These are phyloP conservation scores for Acanthoscelides obtectus DNA, from an alignment of 2,888 invertebrate species.

Conservation along the genomic window DNA sequence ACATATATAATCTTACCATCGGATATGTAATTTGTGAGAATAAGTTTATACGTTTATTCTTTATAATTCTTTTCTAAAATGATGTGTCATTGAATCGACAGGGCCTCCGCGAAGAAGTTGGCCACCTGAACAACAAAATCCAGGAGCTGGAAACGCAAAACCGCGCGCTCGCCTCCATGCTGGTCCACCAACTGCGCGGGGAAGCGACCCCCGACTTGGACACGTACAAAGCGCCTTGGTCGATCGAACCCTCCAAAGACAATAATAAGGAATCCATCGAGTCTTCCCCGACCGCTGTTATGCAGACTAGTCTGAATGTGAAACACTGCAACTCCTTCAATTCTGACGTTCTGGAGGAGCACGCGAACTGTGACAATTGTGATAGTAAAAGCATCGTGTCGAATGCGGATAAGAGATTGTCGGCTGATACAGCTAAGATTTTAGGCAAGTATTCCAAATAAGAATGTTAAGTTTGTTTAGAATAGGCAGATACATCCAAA, in stretches of 20 bases:
- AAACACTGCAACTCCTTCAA: conserved; percentile 47
- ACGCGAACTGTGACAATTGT: conserved; percentile 24
- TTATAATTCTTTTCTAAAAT: neutral
- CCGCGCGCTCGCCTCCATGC: conserved; percentile 63
- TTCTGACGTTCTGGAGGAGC: conserved; percentile 41
- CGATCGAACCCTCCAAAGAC: neutral
- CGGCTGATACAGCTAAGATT: conserved; percentile 39
- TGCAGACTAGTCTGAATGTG: conserved; percentile 36
- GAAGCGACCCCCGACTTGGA: conserved; percentile 22
- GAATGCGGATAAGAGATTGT: conserved; percentile 38
- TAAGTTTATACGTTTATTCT: too few relatives aligned
- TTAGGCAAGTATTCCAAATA: conserved; percentile 31
- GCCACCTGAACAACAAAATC: conserved; percentile 66
- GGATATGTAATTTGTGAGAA: too few relatives aligned
- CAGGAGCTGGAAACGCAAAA: conserved; percentile 78
- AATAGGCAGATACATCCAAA: too few relatives aligned
- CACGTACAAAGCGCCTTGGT: conserved; percentile 4
- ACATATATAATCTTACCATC: too few relatives aligned
- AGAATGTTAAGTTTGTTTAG: too few relatives aligned
- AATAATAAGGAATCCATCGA: neutral
- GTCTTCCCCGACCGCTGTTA: conserved; percentile 27
- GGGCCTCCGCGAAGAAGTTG: conserved; percentile 75
- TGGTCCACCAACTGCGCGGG: conserved; percentile 59
- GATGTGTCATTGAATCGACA: conserved; percentile 38
- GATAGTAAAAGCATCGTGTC: conserved; percentile 28